phyloP scores from a whole-genome alignment of 1,140 invertebrate genomes.

The Pachyrhynchus sulphureomaculatus region DNA sequence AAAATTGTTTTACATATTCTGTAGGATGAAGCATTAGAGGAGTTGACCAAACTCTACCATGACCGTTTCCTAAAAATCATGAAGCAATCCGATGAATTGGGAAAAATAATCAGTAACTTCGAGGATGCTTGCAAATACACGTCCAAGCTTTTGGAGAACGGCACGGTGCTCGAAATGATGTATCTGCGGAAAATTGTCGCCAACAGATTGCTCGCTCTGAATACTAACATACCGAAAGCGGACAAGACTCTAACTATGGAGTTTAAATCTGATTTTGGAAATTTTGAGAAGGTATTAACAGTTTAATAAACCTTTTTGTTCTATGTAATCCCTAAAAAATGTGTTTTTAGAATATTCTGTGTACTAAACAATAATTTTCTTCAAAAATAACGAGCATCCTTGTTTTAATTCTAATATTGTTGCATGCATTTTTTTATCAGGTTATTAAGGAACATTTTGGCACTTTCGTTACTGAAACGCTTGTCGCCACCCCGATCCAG shows the following conservation, averaged over 20 bases:
- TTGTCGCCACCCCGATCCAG: not conserved
- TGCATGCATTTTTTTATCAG: constrained; percentile 14
- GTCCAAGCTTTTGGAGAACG: constrained; percentile 73
- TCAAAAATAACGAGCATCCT: no score
- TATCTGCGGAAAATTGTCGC: constrained; percentile 75
- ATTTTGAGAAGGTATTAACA: constrained; percentile 65
- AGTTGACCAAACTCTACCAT: constrained; percentile 79
- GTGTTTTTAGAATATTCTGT: no score
- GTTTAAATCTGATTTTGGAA: constrained; percentile 77
- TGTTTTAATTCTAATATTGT: no score
- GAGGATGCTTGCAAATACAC: constrained; percentile 85
- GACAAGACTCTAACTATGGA: constrained; percentile 76
- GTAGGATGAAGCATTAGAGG: constrained; percentile 71
- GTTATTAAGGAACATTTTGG: constrained; percentile 68
- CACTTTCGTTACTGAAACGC: constrained; percentile 64
- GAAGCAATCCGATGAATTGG: constrained; percentile 72
- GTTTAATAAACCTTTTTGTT: no score
- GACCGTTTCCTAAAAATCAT: constrained; percentile 74
- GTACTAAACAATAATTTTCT: no score
- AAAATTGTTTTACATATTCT: no score
- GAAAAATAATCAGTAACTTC: constrained; percentile 59
- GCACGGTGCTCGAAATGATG: constrained; percentile 80
- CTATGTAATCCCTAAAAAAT: no score
- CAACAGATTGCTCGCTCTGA: constrained; percentile 72
- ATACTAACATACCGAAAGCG: constrained; percentile 76